Conservation (phyloP, 2,113 vertebrate species). For the Triplophysa rosa region DNA sequence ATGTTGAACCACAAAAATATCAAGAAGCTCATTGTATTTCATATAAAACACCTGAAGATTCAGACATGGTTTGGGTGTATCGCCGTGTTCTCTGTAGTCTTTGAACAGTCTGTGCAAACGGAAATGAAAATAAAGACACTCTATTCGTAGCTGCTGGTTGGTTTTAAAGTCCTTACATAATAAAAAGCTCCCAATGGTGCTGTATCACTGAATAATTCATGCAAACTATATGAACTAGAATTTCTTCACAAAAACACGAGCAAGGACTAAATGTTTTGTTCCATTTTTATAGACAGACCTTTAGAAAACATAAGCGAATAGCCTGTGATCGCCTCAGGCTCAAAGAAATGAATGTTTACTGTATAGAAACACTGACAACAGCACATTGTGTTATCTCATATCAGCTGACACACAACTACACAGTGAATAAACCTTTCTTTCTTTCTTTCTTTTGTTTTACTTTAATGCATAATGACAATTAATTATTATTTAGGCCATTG, state of each 20-base stretch:
- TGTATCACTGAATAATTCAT: background rate
- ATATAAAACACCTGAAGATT: too few species aligned
- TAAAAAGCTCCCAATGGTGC: conserved; percentile 6
- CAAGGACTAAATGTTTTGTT: background rate
- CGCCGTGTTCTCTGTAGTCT: background rate
- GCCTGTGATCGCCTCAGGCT: conserved; percentile 1
- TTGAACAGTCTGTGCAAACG: background rate
- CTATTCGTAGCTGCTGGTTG: background rate
- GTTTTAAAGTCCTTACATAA: background rate
- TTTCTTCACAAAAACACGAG: background rate
- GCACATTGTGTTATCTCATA: conserved; percentile 9
- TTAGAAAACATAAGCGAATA: conserved; percentile 6
- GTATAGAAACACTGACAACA: background rate
- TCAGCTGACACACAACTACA: conserved; percentile 21
- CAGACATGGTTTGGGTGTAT: too few species aligned
- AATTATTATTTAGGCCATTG: background rate
- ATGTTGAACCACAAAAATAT: too few species aligned
- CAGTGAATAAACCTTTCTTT: conserved; percentile 14
- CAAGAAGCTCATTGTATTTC: too few species aligned
- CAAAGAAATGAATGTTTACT: conserved; percentile 21
- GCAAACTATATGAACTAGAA: background rate
- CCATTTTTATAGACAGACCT: background rate
- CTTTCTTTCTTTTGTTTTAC: background rate
- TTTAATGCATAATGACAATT: too few species aligned
- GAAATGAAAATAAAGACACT: background rate